Conservation (phyloP, 2,888 invertebrate genomes). For the Merodon equestris region DNA sequence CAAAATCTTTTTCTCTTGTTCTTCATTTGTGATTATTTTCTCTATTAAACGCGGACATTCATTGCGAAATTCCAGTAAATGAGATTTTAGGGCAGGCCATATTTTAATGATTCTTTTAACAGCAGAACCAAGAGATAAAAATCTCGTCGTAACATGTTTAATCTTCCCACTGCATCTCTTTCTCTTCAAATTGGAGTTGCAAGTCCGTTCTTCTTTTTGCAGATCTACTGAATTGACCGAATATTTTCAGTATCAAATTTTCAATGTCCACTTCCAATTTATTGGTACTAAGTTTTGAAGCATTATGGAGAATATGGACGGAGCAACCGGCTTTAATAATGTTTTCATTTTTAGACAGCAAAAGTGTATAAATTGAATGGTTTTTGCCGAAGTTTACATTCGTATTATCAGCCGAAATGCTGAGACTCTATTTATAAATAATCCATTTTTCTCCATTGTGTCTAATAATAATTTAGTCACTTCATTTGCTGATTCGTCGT, state of each 20-base stretch:
- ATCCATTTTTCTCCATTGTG: slow-evolving; percentile 22
- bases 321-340: slow-evolving; percentile 20
- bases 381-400: slow-evolving; percentile 16
- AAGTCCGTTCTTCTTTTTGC: slow-evolving; percentile 32
- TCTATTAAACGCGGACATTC: slow-evolving; percentile 22
- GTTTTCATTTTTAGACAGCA: slow-evolving; percentile 18
- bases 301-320: background rate
- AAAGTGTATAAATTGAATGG: slow-evolving; percentile 25
- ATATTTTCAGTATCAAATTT: slow-evolving; percentile 21
- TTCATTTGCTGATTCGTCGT: slow-evolving; percentile 26
- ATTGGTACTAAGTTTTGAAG: slow-evolving; percentile 22
- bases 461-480: slow-evolving; percentile 11
- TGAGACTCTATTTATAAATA: slow-evolving; percentile 15
- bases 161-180: slow-evolving; percentile 26
- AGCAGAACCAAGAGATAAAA: slow-evolving; percentile 23
- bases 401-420: slow-evolving; percentile 17
- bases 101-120: slow-evolving; percentile 32
- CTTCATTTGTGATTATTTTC: background rate
- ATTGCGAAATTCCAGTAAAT: slow-evolving; percentile 9
- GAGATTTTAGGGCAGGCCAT: slow-evolving; percentile 15
- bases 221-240: slow-evolving; percentile 28
- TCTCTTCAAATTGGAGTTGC: slow-evolving; percentile 11
- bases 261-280: slow-evolving; percentile 37
- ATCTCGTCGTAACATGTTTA: slow-evolving; percentile 31
- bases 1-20: background rate